Conservation (phyloP, 2,888 invertebrate species). For the Lomographa bimaculata region DNA sequence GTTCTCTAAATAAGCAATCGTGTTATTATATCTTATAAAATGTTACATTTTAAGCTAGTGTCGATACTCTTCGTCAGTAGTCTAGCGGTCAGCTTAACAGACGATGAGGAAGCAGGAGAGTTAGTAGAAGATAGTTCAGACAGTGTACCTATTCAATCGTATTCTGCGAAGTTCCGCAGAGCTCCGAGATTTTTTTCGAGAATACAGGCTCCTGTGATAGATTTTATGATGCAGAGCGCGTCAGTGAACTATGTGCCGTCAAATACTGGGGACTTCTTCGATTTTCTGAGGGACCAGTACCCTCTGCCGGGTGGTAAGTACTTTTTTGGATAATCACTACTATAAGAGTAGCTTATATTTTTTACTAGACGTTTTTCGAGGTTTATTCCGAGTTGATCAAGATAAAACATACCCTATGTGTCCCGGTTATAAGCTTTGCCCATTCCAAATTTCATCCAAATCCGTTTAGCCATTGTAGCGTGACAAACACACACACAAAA, state of each 20-base stretch:
- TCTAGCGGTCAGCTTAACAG: constrained; percentile 23
- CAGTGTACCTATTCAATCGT: constrained; percentile 14
- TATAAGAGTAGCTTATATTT: no score
- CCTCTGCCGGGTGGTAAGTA: constrained; percentile 62
- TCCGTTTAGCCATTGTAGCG: no score
- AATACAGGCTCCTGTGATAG: constrained; percentile 46
- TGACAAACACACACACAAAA: no score
- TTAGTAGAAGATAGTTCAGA: constrained; percentile 18
- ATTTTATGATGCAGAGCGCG: constrained; percentile 47
- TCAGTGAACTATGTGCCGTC: constrained; percentile 40
- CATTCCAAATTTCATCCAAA: no score
- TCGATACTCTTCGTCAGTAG: constrained; percentile 30
- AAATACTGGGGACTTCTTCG: constrained; percentile 49
- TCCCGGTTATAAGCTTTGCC: no score
- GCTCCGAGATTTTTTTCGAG: constrained; percentile 39
- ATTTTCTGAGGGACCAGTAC: constrained; percentile 60
- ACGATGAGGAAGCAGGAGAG: constrained; percentile 34
- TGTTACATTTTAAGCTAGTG: constrained; percentile 22
- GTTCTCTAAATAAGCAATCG: constrained; percentile 6
- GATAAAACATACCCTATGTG: no score
- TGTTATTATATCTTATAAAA: constrained; percentile 10
- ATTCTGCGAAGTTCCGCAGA: no score
- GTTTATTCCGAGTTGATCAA: no score
- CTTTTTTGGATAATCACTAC: neutral
- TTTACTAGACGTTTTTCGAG: no score